Percentiles rank a stretch among this genome's conserved stretches.
Evolutionary conservation across 2,888 invertebrate species (phyloP).

Genomic region (Drosophila robusta): DNA sequence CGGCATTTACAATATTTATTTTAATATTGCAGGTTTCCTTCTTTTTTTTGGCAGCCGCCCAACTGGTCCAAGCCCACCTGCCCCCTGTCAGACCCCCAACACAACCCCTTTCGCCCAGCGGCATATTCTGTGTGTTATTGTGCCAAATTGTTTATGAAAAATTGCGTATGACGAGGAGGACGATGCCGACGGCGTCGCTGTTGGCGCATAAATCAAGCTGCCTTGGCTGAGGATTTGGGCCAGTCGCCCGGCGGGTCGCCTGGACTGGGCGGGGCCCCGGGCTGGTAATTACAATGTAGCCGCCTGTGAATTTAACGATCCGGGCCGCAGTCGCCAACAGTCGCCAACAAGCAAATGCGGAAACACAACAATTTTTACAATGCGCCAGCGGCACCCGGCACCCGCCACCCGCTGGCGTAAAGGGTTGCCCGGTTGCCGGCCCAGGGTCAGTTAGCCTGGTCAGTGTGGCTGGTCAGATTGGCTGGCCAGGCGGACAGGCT

Average conservation of each 20-base stretch:
- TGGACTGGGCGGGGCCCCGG: slow-evolving; percentile 19
- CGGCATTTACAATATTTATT: slow-evolving; percentile 81
- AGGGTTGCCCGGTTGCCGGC: slow-evolving; percentile 18
- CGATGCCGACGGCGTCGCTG: slow-evolving; percentile 55
- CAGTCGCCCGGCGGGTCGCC: slow-evolving; percentile 55
- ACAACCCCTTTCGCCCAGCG: slow-evolving; percentile 8
- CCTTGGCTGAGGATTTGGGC: slow-evolving; percentile 76
- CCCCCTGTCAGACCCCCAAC: not conserved
- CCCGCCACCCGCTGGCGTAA: slow-evolving; percentile 28
- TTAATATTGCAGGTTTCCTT: slow-evolving; percentile 66
- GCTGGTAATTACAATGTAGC: slow-evolving; percentile 80
- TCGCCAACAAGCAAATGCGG: slow-evolving; percentile 67
- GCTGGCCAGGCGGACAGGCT: slow-evolving; percentile 10
- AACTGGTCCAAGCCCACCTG: slow-evolving; percentile 9
- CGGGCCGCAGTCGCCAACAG: slow-evolving; percentile 51
- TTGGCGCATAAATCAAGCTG: slow-evolving; percentile 77
- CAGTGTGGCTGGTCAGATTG: slow-evolving; percentile 34
- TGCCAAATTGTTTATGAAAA: slow-evolving; percentile 82
- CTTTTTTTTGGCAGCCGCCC: slow-evolving; percentile 50
- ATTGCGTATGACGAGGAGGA: slow-evolving; percentile 73
- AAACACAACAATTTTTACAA: slow-evolving; percentile 64
- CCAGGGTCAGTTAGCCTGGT: slow-evolving; percentile 54
- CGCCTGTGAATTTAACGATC: slow-evolving; percentile 81
- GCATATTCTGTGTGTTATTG: slow-evolving; percentile 68
- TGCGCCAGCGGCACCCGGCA: slow-evolving; percentile 7